These are phyloP conservation scores for Drosophila bipectinata DNA, from an alignment of 1,140 invertebrate species.

Conservation along the genomic window DNA sequence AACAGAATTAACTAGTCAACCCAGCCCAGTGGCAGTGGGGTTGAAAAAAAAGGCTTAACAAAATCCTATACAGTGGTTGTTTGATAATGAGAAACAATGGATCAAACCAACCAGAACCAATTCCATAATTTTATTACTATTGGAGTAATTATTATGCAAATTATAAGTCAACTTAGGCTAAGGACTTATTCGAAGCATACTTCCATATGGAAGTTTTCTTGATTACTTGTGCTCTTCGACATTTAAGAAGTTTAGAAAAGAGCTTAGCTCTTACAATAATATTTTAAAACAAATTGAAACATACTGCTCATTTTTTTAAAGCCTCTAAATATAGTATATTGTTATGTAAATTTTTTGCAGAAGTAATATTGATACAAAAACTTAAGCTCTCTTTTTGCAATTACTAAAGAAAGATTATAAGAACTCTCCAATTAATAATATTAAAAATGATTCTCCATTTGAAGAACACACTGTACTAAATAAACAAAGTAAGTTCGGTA, in stretches of 20 bases:
- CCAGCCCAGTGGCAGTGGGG: conserved; percentile 19
- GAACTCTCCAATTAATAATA: background rate
- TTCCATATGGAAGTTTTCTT: background rate
- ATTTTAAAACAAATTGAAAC: background rate
- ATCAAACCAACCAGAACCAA: conserved; percentile 3
- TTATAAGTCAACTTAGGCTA: background rate
- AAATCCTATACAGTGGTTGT: conserved; percentile 13
- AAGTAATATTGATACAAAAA: too few relatives aligned
- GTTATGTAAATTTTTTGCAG: background rate
- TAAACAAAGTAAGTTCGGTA: conserved; percentile 6
- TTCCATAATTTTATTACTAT: background rate
- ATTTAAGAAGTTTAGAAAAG: background rate
- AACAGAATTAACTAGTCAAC: conserved; percentile 74
- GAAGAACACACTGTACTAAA: conserved; percentile 20
- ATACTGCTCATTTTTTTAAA: too few relatives aligned
- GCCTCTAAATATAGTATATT: background rate
- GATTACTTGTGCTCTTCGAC: background rate
- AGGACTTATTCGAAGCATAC: background rate
- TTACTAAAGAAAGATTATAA: background rate
- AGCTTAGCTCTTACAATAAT: background rate
- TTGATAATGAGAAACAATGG: background rate
- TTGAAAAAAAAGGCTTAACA: conserved; percentile 18
- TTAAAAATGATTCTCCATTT: background rate
- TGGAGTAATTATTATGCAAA: background rate
- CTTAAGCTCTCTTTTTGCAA: background rate